These are phyloP conservation scores for Tiaroga cobitis DNA, from an alignment of 2,797 vertebrate species.

Conservation along the genomic window DNA sequence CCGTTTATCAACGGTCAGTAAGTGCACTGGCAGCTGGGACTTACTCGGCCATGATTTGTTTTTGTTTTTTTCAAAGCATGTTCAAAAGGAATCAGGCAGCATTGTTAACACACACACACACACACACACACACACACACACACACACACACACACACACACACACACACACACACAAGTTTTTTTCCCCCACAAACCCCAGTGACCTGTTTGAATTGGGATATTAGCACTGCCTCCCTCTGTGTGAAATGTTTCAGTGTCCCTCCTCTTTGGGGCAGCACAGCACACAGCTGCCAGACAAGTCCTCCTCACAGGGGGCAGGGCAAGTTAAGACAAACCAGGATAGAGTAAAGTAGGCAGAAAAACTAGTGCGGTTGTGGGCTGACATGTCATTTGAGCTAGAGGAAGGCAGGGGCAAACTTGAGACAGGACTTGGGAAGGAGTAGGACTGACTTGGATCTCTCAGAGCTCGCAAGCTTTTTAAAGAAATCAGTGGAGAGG, in stretches of 20 bases:
- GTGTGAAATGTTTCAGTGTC: slow-evolving; percentile 22
- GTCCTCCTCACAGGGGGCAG: slow-evolving; percentile 57
- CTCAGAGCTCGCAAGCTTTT: slow-evolving; percentile 17
- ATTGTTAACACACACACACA: background rate
- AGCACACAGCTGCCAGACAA: slow-evolving; percentile 59
- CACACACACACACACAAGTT: background rate
- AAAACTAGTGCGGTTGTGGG: slow-evolving; percentile 63
- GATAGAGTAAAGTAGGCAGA: slow-evolving; percentile 70
- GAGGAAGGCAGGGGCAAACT: slow-evolving; percentile 55
- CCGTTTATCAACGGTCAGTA: slow-evolving; percentile 80
- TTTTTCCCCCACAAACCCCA: background rate
- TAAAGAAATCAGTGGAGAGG: slow-evolving; percentile 30
- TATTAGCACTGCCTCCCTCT: slow-evolving; percentile 41
- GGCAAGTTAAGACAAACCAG: slow-evolving; percentile 69
- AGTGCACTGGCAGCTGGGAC: slow-evolving; percentile 75
- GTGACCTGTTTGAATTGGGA: slow-evolving; percentile 4
- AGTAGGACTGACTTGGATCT: slow-evolving; percentile 58
- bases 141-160: background rate
- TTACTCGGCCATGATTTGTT: slow-evolving; percentile 60
- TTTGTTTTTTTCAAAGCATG: background rate
- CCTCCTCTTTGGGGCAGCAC: slow-evolving; percentile 42
- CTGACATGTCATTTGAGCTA: slow-evolving; percentile 66
- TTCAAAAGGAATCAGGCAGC: background rate
- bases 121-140: background rate
- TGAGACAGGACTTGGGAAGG: slow-evolving; percentile 53